Evolutionary conservation across 1,140 invertebrate genomes (phyloP).

Genomic region (Drosophila azteca): DNA sequence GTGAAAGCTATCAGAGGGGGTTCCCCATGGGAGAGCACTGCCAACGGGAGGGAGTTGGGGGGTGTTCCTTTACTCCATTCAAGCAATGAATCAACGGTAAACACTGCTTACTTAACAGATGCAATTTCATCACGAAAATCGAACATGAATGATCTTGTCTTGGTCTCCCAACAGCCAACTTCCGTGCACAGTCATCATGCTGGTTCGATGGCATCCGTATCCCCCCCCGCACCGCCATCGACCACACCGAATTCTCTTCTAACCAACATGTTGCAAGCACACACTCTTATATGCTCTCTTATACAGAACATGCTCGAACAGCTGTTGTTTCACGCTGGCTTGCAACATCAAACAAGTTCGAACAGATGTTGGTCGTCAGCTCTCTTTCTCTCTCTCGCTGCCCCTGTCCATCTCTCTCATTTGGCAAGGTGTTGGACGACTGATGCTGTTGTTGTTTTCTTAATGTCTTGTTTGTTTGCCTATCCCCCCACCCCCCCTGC

Average conservation of each 20-base stretch:
- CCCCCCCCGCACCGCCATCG: conserved; percentile 7
- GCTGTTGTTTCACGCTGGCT: conserved; percentile 39
- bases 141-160: conserved; percentile 41
- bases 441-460: conserved; percentile 14
- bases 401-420: background rate
- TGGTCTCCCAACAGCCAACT: background rate
- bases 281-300: conserved; percentile 21
- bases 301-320: conserved; percentile 64
- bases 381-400: background rate
- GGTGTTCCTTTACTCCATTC: no score
- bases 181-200: conserved; percentile 8
- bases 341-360: conserved; percentile 58
- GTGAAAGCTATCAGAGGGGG: no score
- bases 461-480: conserved; percentile 23
- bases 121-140: conserved; percentile 24
- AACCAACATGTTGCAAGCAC: conserved; percentile 46
- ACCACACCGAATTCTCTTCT: conserved; percentile 43
- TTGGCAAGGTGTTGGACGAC: conserved; percentile 40
- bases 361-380: conserved; percentile 31
- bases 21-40: no score
- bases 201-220: background rate
- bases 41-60: no score
- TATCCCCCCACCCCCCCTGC: conserved; percentile 7
- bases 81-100: no score
- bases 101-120: no score